Percentiles rank a stretch among this genome's conserved stretches.
Evolutionary conservation across 1,140 invertebrate species (phyloP).

Genomic region (Drosophila kepulauana): DNA sequence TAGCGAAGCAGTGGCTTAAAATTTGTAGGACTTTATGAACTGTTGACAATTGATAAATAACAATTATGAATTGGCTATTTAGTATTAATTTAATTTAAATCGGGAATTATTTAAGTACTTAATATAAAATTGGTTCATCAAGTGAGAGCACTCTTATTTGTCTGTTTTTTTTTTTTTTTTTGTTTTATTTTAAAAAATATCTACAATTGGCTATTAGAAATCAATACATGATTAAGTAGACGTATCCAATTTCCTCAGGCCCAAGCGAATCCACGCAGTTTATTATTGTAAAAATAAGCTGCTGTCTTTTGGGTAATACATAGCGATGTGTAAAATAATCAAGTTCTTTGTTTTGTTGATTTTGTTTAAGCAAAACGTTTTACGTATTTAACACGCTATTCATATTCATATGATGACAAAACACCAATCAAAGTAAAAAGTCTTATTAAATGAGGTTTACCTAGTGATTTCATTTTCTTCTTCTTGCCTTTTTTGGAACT

Average conservation of each 20-base stretch:
- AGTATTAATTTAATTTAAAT: neutral
- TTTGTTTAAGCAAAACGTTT: constrained; percentile 28
- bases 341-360: neutral
- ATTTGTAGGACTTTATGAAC: neutral
- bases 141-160: constrained; percentile 32
- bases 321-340: neutral
- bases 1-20: too few species aligned
- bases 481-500: constrained; percentile 80
- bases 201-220: constrained; percentile 80
- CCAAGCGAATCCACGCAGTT: constrained; percentile 47
- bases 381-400: constrained; percentile 42
- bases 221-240: constrained; percentile 28
- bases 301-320: neutral
- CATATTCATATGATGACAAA: constrained; percentile 50
- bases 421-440: constrained; percentile 64
- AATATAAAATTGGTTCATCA: constrained; percentile 19
- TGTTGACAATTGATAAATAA: constrained; percentile 2
- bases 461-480: constrained; percentile 76
- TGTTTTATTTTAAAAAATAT: constrained; percentile 59
- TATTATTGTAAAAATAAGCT: constrained; percentile 8
- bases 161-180: constrained; percentile 20
- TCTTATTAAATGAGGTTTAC: constrained; percentile 80
- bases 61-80: neutral
- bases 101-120: neutral
- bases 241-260: constrained; percentile 14